phyloP scores from a whole-genome alignment of 2,888 invertebrate genomes.

The Amphipyra berbera region DNA sequence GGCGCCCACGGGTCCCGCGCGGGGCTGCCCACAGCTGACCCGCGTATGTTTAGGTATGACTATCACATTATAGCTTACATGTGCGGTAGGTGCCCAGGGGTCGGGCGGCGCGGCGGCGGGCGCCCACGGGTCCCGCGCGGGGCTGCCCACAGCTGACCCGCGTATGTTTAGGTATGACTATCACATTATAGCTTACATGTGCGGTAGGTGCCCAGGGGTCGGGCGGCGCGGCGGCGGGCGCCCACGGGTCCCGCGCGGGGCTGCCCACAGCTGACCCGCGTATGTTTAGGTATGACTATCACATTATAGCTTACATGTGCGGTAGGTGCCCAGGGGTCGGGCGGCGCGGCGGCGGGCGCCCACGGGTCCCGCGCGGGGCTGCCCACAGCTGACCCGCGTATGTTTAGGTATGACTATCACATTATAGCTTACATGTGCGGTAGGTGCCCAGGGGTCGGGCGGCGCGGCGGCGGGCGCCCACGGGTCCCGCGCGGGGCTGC shows the following conservation, averaged over 20 bases:
- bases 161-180: background rate
- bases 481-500: constrained; percentile 75
- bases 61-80: constrained; percentile 53
- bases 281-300: background rate
- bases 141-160: constrained; percentile 87
- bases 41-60: background rate
- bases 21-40: constrained; percentile 86
- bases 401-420: background rate
- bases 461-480: constrained; percentile 76
- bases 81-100: constrained; percentile 82
- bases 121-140: constrained; percentile 82
- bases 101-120: constrained; percentile 72
- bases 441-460: constrained; percentile 84
- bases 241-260: constrained; percentile 80
- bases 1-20: constrained; percentile 83
- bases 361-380: constrained; percentile 78
- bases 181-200: constrained; percentile 58
- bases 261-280: constrained; percentile 88
- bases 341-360: constrained; percentile 73
- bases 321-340: constrained; percentile 84
- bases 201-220: constrained; percentile 84
- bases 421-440: constrained; percentile 64
- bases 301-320: constrained; percentile 62
- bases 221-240: constrained; percentile 69
- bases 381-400: constrained; percentile 89